A percentile compares a stretch with the other conserved stretches of the same genome.
phyloP scores from a whole-genome alignment of 2,888 invertebrate genomes.

The Chrysolina haemoptera region DNA sequence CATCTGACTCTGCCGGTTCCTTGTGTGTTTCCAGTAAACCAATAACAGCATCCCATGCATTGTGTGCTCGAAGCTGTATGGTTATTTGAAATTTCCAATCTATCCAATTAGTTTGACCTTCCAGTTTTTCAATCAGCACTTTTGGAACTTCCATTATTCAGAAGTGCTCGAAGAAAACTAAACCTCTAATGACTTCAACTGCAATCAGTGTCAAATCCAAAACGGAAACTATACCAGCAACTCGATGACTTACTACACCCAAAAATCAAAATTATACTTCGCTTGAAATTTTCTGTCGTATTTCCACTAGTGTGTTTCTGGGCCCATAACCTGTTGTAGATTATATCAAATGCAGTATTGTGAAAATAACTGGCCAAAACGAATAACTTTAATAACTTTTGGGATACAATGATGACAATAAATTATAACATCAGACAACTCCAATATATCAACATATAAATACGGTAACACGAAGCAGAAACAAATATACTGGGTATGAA shows the following conservation, averaged over 20 bases:
- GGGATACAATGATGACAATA: too few relatives aligned
- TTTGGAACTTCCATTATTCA: background rate
- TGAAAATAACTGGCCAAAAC: background rate
- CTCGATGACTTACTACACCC: background rate
- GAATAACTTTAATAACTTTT: background rate
- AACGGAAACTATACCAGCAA: background rate
- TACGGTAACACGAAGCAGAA: too few relatives aligned
- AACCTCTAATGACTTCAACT: background rate
- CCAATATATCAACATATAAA: too few relatives aligned
- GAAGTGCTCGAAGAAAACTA: background rate
- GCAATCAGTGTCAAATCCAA: background rate
- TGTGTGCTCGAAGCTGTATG: background rate
- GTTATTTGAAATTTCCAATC: constrained; percentile 27
- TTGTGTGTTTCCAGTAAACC: background rate
- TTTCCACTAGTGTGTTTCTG: constrained; percentile 13
- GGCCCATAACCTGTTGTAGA: constrained; percentile 9
- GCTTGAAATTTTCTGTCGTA: background rate
- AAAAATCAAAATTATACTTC: background rate
- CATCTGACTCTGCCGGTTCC: background rate
- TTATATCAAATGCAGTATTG: background rate
- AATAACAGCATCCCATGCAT: constrained; percentile 14
- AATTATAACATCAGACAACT: too few relatives aligned
- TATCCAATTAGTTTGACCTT: constrained; percentile 19
- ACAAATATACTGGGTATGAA: too few relatives aligned
- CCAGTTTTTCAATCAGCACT: constrained; percentile 19